Evolutionary conservation across 2,113 vertebrate genomes (phyloP).

Genomic region (Antechinus stuartii): DNA sequence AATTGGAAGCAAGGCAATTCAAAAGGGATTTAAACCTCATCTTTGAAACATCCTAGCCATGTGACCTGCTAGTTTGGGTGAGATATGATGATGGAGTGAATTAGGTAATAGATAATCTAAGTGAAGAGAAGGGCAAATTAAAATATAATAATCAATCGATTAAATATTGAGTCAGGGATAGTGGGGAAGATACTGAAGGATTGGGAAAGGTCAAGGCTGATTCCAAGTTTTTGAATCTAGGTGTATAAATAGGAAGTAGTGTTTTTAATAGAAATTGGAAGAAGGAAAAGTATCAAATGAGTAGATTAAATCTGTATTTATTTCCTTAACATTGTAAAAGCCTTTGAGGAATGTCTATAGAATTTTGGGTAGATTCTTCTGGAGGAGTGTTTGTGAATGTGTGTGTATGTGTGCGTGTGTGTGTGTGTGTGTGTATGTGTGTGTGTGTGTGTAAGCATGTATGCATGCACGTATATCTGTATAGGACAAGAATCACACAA

Average conservation of each 20-base stretch:
- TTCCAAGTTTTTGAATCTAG: background rate
- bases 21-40: too few species aligned
- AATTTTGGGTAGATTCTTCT: background rate
- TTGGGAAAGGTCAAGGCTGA: background rate
- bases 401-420: too few species aligned
- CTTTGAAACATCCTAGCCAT: too few species aligned
- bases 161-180: background rate
- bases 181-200: background rate
- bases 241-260: background rate
- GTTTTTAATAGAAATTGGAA: background rate
- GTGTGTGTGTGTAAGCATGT: too few species aligned
- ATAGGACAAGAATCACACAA: background rate
- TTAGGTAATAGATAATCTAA: background rate
- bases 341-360: background rate
- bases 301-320: background rate
- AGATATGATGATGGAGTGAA: background rate
- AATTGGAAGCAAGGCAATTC: background rate
- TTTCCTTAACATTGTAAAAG: background rate
- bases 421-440: too few species aligned
- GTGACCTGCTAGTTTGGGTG: too few species aligned
- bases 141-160: background rate
- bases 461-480: too few species aligned
- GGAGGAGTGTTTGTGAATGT: background rate
- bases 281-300: background rate
- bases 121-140: background rate